Evolutionary conservation across 1,140 invertebrate species (phyloP), one percentile per base, ranked within the genome.

Genomic region (Listronotus oregonensis): DNA sequence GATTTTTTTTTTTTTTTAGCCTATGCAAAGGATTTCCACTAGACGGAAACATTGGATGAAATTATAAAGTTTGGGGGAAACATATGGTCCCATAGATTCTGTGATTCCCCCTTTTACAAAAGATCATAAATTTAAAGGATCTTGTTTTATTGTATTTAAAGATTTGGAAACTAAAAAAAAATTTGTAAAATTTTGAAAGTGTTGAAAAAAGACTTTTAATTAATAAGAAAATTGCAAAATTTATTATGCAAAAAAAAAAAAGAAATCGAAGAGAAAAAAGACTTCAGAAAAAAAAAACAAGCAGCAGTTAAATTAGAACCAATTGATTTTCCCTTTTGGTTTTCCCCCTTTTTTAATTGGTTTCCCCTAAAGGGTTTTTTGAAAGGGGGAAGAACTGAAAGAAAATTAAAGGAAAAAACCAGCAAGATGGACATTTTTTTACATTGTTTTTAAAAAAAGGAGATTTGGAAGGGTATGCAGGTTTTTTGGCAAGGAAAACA

Each of bases 21-120:
- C 17, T 98, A 98, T 80, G 85, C 89, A 31, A 97, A 97, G 93
- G 93, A 44, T 97, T 98, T 74, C 89, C 92, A 2, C 79, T 85
- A 52, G 87, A 90, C 17, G n/a, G 79, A 82, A 0, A 83, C 81
- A 8, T 83, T 97, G 11, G 87, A 92, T 73, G 83, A 88, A 0
- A 77, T 97, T 3, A 82, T 93, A 42, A 84, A 86, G 47, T 96
- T 87, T 79, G n/a, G 90, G 95, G 69, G 84, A 85, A 57, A 77
- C 83, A 27, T 88, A 84, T 80, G 89, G 90, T 10, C 83, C 86
- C 49, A 84, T 91, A 39, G 91, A 95, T 47, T 91, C 90, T 75
- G 82, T 97, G 40, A 80, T 86, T 72, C 90, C 91, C 86, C 85
- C 91, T 68, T 80, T 84, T 17, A 82, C 81, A 7, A 90, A 90